phyloP scores from a whole-genome alignment of 2,888 invertebrate species.

The Sinodicranocentrus sp. region DNA sequence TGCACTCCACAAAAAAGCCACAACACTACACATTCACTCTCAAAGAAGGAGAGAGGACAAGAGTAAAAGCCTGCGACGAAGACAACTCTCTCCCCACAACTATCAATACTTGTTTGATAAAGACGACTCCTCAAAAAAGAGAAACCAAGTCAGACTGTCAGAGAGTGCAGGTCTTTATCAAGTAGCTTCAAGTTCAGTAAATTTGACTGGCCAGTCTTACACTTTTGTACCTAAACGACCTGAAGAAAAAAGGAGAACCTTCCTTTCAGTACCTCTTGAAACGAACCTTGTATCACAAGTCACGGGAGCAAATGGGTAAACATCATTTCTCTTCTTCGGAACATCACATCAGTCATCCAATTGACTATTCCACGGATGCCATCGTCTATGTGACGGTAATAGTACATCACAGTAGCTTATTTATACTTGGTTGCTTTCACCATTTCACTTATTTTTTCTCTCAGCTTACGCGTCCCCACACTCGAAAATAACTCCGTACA shows the following conservation, averaged over 20 bases:
- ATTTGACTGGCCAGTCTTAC: constrained; percentile 10
- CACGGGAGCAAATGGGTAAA: constrained; percentile 72
- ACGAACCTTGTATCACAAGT: constrained; percentile 43
- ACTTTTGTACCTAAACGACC: constrained; percentile 10
- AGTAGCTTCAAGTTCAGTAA: background rate
- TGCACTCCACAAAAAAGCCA: too few relatives aligned
- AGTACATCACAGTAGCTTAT: constrained; percentile 19
- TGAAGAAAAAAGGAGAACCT: background rate
- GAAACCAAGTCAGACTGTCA: too few relatives aligned
- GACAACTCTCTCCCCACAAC: too few relatives aligned
- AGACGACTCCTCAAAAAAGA: too few relatives aligned
- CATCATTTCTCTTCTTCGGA: constrained; percentile 74
- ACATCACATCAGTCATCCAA: constrained; percentile 74
- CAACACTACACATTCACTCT: too few relatives aligned
- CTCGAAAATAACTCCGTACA: too few relatives aligned
- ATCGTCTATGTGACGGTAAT: constrained; percentile 78
- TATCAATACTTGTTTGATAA: too few relatives aligned
- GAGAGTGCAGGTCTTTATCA: background rate
- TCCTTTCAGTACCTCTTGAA: constrained; percentile 1
- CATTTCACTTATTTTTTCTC: too few relatives aligned
- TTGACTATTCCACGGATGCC: constrained; percentile 78
- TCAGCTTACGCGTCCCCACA: too few relatives aligned
- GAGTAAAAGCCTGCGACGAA: too few relatives aligned
- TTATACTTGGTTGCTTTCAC: constrained; percentile 30
- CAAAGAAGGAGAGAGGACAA: too few relatives aligned